These are phyloP conservation scores for Caenorhabditis sinica DNA, from an alignment of 2,888 invertebrate genomes.

Conservation along the genomic window DNA sequence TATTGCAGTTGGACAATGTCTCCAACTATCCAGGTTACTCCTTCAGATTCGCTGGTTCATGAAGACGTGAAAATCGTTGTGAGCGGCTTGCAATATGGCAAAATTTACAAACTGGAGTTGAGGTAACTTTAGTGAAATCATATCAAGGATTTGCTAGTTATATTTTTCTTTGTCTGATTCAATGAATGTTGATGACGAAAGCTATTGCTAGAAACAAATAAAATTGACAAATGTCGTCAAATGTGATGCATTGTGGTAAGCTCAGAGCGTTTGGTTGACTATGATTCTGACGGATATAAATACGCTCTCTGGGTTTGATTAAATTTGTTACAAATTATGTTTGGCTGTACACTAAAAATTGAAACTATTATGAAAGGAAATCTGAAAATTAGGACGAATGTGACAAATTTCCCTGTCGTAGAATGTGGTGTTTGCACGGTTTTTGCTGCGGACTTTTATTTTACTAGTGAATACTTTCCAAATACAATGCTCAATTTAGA, in stretches of 20 bases:
- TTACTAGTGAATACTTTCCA: no score
- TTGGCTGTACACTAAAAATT: no score
- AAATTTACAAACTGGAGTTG: constrained; percentile 32
- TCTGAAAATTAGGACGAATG: background rate
- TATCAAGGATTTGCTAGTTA: no score
- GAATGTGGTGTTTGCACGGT: background rate
- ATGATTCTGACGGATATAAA: no score
- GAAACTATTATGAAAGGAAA: background rate
- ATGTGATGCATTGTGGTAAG: background rate
- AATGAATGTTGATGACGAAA: no score
- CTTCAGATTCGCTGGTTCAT: constrained; percentile 53
- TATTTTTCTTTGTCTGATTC: no score
- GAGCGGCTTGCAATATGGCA: background rate
- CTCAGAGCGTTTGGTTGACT: no score
- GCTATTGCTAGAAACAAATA: no score
- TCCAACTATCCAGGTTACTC: background rate
- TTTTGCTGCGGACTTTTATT: background rate
- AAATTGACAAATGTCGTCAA: background rate
- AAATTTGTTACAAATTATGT: no score
- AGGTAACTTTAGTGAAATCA: constrained; percentile 35
- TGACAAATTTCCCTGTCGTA: background rate
- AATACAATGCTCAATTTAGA: no score
- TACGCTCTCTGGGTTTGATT: no score
- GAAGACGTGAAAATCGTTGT: constrained; percentile 43
- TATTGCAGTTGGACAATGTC: background rate